phyloP scores from a whole-genome alignment of 2,113 vertebrate genomes.

The Arenaria interpres region DNA sequence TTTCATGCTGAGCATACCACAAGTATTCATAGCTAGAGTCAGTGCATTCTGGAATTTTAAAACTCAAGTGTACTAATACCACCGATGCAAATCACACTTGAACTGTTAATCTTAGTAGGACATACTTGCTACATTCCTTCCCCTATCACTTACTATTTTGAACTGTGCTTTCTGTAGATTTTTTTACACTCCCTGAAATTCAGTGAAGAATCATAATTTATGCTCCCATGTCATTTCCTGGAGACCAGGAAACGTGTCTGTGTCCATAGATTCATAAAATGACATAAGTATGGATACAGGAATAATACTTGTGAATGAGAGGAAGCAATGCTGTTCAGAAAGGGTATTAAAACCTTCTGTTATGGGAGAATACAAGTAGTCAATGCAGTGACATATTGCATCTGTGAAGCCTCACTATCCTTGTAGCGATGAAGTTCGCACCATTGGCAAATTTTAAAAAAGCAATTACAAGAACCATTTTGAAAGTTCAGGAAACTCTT shows the following conservation, averaged over 20 bases:
- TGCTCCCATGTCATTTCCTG: background rate
- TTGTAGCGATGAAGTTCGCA: background rate
- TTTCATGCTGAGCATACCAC: background rate
- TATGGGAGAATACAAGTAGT: background rate
- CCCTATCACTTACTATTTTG: background rate
- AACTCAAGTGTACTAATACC: background rate
- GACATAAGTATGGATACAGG: background rate
- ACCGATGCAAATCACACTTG: accelerated
- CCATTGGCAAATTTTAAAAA: constrained; percentile 11
- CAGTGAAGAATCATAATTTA: background rate
- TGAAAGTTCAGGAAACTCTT: constrained; percentile 27
- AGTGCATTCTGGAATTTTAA: background rate
- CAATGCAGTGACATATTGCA: background rate
- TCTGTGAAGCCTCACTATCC: background rate
- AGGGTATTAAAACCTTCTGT: background rate
- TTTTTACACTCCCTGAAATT: background rate
- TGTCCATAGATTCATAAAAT: background rate
- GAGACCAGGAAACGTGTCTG: background rate
- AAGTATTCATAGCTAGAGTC: background rate
- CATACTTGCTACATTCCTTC: accelerated
- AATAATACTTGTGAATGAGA: background rate
- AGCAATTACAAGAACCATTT: constrained; percentile 23
- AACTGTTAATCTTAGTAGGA: background rate
- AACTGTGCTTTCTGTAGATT: background rate
- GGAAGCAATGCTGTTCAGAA: background rate